Evolutionary conservation across 2,797 vertebrate genomes (phyloP).

Genomic region (Pitangus sulphuratus): DNA sequence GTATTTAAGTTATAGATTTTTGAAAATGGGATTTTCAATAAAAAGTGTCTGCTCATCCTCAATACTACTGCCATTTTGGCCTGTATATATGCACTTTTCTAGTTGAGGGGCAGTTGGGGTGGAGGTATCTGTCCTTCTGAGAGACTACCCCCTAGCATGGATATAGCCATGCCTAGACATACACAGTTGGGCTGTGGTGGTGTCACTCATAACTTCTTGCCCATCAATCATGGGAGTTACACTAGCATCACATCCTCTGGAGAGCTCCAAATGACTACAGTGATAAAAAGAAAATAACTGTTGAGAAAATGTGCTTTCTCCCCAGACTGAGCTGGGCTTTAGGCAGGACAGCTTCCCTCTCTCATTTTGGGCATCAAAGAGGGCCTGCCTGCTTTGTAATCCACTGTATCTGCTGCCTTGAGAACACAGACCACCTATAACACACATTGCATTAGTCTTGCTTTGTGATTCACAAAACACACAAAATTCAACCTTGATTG

Average conservation of each 20-base stretch:
- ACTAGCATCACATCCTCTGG: neutral
- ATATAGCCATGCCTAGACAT: neutral
- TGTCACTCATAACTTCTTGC: neutral
- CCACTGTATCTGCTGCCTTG: neutral
- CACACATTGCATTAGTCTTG: neutral
- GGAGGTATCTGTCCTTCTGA: neutral
- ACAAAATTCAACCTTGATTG: neutral
- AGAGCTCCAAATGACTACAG: neutral
- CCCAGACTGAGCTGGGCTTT: neutral
- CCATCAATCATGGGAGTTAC: neutral
- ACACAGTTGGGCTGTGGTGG: accelerated
- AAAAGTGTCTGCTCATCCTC: neutral
- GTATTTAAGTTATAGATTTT: neutral
- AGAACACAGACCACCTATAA: neutral
- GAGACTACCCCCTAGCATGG: neutral
- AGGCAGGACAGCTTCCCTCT: neutral
- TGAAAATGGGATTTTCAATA: neutral
- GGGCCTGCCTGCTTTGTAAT: neutral
- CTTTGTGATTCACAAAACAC: neutral
- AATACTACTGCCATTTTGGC: neutral
- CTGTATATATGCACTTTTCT: neutral
- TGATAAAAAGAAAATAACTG: neutral
- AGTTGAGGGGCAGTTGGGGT: accelerated
- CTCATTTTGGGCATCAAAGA: accelerated
- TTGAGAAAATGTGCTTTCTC: neutral